Conservation (phyloP, 1,140 invertebrate genomes). For the Psix sp. region DNA sequence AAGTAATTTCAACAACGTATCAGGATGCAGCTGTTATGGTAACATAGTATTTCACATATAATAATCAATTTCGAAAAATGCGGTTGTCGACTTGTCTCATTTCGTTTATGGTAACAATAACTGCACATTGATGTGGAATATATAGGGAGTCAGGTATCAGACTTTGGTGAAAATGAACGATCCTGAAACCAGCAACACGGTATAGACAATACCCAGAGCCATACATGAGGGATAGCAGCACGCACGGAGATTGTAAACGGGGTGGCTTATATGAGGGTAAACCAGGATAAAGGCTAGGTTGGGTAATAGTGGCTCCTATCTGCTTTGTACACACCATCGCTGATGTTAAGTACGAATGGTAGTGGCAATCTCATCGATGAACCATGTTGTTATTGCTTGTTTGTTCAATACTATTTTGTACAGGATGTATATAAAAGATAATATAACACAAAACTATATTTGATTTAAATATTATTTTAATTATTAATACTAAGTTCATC, state of each 20-base stretch:
- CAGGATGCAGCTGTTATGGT: slow-evolving; percentile 17
- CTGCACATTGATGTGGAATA: slow-evolving; percentile 42
- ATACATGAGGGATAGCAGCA: slow-evolving; percentile 26
- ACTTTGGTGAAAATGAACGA: slow-evolving; percentile 18
- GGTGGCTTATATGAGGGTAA: slow-evolving; percentile 40
- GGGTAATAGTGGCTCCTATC: slow-evolving; percentile 49
- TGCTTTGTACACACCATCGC: slow-evolving; percentile 41
- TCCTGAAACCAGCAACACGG: slow-evolving; percentile 9
- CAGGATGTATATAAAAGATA: too few species aligned
- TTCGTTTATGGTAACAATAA: slow-evolving; percentile 58
- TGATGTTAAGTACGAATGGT: slow-evolving; percentile 33
- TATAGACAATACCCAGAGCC: slow-evolving; percentile 39
- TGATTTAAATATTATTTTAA: too few species aligned
- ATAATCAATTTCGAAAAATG: slow-evolving; percentile 52
- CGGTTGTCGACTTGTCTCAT: slow-evolving; percentile 39
- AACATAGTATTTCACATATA: slow-evolving; percentile 20
- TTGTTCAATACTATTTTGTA: slow-evolving; percentile 35
- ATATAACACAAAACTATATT: too few species aligned
- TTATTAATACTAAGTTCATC: too few species aligned
- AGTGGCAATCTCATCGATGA: slow-evolving; percentile 18
- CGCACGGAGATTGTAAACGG: slow-evolving; percentile 27
- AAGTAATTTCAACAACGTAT: too few species aligned
- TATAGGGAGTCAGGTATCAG: slow-evolving; percentile 41
- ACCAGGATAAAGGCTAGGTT: slow-evolving; percentile 35
- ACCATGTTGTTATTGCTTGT: slow-evolving; percentile 37